phyloP scores from a whole-genome alignment of 2,797 vertebrate genomes.

The Coilia nasus region DNA sequence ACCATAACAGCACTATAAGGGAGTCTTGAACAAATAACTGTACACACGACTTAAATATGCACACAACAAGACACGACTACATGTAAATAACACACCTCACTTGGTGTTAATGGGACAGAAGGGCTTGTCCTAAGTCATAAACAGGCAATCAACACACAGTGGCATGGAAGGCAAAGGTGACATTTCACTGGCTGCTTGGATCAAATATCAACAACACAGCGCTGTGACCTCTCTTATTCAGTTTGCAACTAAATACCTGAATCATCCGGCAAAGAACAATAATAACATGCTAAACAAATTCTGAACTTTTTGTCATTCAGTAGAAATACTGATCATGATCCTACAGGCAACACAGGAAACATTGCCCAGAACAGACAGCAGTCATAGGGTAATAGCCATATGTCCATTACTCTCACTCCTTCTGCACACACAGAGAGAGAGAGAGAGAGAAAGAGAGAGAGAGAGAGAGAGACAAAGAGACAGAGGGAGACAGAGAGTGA shows the following conservation, averaged over 20 bases:
- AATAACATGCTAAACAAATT: not conserved
- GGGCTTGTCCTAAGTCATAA: not conserved
- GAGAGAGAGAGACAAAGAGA: not conserved
- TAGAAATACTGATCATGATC: not conserved
- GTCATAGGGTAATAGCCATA: slow-evolving; percentile 7
- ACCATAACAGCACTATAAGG: too few species aligned
- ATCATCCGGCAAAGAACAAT: not conserved
- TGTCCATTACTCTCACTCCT: not conserved
- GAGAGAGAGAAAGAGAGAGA: not conserved
- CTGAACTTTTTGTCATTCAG: not conserved
- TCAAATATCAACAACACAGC: not conserved
- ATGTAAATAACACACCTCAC: too few species aligned
- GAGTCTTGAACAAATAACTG: too few species aligned
- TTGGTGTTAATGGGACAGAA: not conserved
- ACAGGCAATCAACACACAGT: not conserved
- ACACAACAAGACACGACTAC: too few species aligned
- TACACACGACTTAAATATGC: too few species aligned
- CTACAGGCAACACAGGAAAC: not conserved
- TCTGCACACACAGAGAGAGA: not conserved
- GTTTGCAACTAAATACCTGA: not conserved
- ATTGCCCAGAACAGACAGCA: not conserved
- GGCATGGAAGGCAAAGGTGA: not conserved
- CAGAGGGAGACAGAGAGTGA: not conserved
- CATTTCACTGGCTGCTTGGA: not conserved
- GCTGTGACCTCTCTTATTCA: not conserved